phyloP scores from a whole-genome alignment of 2,113 vertebrate species.

The Lethenteron reissneri region DNA sequence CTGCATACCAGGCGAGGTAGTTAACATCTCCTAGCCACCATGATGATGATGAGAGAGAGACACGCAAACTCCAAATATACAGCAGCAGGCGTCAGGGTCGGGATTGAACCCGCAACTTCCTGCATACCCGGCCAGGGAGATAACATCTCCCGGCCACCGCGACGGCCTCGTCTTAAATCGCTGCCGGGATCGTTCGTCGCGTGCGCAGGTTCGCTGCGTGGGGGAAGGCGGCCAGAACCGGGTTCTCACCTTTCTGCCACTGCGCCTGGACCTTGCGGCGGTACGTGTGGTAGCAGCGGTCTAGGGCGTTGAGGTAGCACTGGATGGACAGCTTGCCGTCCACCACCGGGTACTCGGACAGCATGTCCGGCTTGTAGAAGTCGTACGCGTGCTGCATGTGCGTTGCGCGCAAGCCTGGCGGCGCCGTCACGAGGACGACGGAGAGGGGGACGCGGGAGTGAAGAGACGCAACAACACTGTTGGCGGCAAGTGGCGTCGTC shows the following conservation, averaged over 20 bases:
- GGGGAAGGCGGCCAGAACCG: background rate
- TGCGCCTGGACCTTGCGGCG: constrained; percentile 64
- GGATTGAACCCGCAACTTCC: no score
- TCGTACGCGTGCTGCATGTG: constrained; percentile 95
- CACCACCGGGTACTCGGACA: constrained; percentile 81
- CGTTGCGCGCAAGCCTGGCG: constrained; percentile 60
- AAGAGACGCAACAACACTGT: background rate
- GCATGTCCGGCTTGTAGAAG: constrained; percentile 93
- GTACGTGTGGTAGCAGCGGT: constrained; percentile 71
- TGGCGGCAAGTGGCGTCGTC: no score
- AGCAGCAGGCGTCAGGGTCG: no score
- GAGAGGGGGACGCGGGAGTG: background rate
- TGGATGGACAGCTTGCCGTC: constrained; percentile 85
- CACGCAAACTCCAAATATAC: no score
- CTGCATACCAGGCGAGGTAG: no score
- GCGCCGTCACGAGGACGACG: background rate
- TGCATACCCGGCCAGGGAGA: no score
- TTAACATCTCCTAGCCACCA: no score
- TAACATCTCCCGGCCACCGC: no score
- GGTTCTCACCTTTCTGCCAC: constrained; percentile 61
- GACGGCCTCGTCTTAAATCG: no score
- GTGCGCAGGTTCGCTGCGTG: background rate
- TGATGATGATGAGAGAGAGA: no score
- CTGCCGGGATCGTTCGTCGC: no score
- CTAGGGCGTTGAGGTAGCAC: constrained; percentile 83